Conservation (phyloP, 2,797 vertebrate genomes). For the Remorina albescens region DNA sequence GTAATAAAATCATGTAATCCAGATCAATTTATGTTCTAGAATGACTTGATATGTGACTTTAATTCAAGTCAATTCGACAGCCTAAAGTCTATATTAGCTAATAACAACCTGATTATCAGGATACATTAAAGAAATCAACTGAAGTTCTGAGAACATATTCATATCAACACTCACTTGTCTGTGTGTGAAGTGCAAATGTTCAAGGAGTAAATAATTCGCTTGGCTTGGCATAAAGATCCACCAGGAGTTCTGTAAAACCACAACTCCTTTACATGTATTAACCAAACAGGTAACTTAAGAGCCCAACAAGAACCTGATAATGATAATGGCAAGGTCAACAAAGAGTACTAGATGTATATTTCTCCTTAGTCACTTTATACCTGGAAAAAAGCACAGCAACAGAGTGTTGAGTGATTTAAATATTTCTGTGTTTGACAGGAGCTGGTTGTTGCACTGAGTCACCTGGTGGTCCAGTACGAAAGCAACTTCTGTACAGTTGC, state of each 20-base stretch:
- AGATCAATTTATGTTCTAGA: background rate
- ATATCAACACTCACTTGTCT: background rate
- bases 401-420: background rate
- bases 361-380: background rate
- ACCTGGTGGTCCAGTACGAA: conserved; percentile 96
- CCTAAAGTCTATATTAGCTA: no score
- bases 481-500: conserved; percentile 99
- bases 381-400: background rate
- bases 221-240: no score
- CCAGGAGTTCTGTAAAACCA: background rate
- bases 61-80: background rate
- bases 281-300: no score
- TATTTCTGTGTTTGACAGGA: conserved; percentile 82
- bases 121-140: background rate
- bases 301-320: no score
- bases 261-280: background rate
- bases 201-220: background rate
- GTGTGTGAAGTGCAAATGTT: background rate
- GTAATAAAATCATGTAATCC: background rate
- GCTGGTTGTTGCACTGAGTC: conserved; percentile 97
- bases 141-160: background rate
- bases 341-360: background rate
- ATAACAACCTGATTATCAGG: no score
- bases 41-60: background rate
- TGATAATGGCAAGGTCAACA: background rate